Base-by-base conservation (phyloP, 1,140 invertebrate genomes). In the Brachionus calyciflorus region DNA sequence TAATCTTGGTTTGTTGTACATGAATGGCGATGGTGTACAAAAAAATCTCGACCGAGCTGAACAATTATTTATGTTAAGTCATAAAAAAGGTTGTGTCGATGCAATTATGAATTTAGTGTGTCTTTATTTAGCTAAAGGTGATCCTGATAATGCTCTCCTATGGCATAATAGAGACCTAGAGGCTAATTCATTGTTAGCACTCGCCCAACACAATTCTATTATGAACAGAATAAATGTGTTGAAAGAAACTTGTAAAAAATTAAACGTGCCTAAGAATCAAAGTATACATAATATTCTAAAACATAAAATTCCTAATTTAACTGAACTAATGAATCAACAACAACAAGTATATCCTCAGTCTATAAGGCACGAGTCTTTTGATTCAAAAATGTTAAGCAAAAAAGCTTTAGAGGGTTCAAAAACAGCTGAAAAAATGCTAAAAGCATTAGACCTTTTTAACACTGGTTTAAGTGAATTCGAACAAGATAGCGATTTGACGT, bases 141-240 rank as follows among this genome's bases (percentile, higher is more conserved):
- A 60, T 17, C 55, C 55, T 60, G 55, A 60, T 26, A 21, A 60
- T 30, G 55, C 55, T 60, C 28, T 60, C n/a, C 24, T 28, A 1
- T 60, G 55, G 55, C 55, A 60, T 30, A 17, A 60, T 17, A 26
- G 24, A 1, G 55, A 28, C 26, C 1, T 60, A n/a, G 1, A 60
- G 33, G 28, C 24, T n/a, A 33, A 14, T 33, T 30, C 55, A 30
- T 30, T 60, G 28, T 60, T 30, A 5, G 55, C 24, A 24, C 28
- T 6, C 3, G 12, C 28, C 14, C 28, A 28, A 60, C 55, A 60
- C 33, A 28, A 60, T 7, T 2, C 28, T 30, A 60, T 60, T 30
- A 60, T 60, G 55, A 33, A 4, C 2, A 12, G 17, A 26, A 33
- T 60, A 14, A 33, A 33, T n/a, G 28, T 17, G 5, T 33, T 60